A percentile compares a stretch with the other conserved stretches of the same genome.
These are phyloP conservation scores for Cacajao melanocephalus DNA, from an alignment of 2,797 vertebrate species.

Conservation along the genomic window DNA sequence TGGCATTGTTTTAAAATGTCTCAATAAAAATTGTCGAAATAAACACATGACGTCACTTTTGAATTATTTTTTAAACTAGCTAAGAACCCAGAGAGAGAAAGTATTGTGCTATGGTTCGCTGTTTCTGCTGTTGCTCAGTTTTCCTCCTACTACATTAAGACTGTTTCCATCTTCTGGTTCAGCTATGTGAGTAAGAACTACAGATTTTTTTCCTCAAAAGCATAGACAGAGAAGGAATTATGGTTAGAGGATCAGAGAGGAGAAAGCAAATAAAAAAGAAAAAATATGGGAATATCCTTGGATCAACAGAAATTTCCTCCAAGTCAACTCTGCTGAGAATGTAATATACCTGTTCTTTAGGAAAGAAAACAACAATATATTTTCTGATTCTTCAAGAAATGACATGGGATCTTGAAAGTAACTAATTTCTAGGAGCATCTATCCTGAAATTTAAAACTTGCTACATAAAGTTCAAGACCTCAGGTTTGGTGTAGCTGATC, in stretches of 20 bases:
- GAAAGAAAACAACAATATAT: neutral
- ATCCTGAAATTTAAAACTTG: conserved; percentile 41
- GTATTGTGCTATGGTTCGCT: neutral
- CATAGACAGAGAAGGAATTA: neutral
- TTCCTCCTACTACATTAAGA: neutral
- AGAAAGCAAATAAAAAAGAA: neutral
- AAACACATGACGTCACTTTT: neutral
- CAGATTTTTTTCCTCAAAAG: neutral
- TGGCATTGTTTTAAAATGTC: neutral
- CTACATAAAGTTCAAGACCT: conserved; percentile 49
- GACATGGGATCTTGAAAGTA: neutral
- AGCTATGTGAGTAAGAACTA: neutral
- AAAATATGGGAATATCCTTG: neutral
- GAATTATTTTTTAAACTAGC: neutral
- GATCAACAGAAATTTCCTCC: conserved; percentile 11
- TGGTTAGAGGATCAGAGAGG: neutral
- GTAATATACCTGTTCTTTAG: neutral
- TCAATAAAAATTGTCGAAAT: neutral
- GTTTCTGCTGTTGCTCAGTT: neutral
- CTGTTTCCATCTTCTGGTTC: neutral
- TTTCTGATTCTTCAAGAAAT: conserved; percentile 6
- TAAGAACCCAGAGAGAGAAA: neutral
- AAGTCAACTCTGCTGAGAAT: neutral
- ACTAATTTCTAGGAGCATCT: neutral
- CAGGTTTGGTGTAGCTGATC: conserved; percentile 30